Base-by-base conservation (phyloP, 2,888 invertebrate genomes). In the Allacma fusca region DNA sequence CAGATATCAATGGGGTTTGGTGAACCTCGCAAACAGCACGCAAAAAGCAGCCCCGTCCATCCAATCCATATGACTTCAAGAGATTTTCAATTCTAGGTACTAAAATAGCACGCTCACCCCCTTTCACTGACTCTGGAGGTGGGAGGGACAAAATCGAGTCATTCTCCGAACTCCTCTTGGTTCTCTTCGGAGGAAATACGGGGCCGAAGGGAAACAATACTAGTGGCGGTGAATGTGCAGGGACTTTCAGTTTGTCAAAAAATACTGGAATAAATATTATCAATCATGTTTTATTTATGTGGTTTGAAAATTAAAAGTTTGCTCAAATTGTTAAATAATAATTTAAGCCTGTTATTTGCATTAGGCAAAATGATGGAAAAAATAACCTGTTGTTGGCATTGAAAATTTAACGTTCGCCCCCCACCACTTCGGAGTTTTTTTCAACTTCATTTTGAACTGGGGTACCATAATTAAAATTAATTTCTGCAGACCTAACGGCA, bases 1-100 rank as follows among this genome's bases (percentile, higher is more conserved):
- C 74, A 24, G 73, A 40, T 50, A 76, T 75, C 65, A 82, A 13
- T 0, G 78, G 79, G 57, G 77, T 62, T 50, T 82, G 78, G 69
- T 83, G 82, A 29, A 83, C 78, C 80, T 83, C 83, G 29, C 83
- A 83, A 74, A 83, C 80, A 1, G 81, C 79, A 28, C 83, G 70
- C n/a, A 83, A 79, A 57, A 83, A 72, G 65, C 83, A 83, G 0
- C 74, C 76, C 24, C 79, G 72, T n/a, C 82, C 83, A 16, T 79
- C 77, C 29, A 81, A 77, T 16, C 83, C 83, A 44, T 80, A 76
- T 7, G 75, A 71, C 13, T 65, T 40, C 40, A 83, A 71, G 21
- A 83, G 24, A 13, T 71, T 72, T 69, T 83, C 82, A 64, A 82
- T 62, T 64, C 78, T 79, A 4, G 83, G 82, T 24, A 83, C 62